Base-by-base conservation (phyloP, 2,113 vertebrate genomes). In the Mustela lutreola region DNA sequence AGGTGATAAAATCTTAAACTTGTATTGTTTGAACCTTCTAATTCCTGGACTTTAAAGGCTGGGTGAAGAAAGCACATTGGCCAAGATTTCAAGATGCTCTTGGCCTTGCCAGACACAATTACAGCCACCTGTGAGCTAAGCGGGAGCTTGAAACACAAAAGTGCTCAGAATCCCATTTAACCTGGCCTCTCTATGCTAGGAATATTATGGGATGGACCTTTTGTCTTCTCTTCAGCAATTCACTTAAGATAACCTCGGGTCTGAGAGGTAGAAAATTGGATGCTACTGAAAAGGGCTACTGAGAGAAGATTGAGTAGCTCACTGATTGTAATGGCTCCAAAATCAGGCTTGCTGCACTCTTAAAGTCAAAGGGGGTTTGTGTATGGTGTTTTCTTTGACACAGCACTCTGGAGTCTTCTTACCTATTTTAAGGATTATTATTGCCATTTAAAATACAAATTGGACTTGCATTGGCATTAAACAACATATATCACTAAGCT, bases 291-390 rank as follows among this genome's bases (percentile, higher is more conserved):
- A 89, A 94, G 91, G 88, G 85, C 87, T 63, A n/a, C 31, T 33
- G 84, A 85, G 90, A 92, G 76, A 83, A 50, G 18, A 36, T 36
- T 80, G 79, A 97, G 97, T 45, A 33, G 63, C 33, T 88, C 93
- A 58, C 88, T 98, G 97, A 98, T 98, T 98, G 33, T 96, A 97
- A 97, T 96, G 94, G 76, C 88, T 88, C 83, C 78, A 31, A 87
- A 96, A 97, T 89, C 96, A 94, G 67, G 39, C 70, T 15, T 50
- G 36, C 67, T 26, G 36, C 21, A 24, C 36, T 76, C 88, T 76
- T 15, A 18, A 60, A 65, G 90, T 50, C 95, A 71, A 60, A 39
- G 22, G 4, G 16, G 0, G 1, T 3, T 0, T 50, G n/a, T 21
- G 33, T 36, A 19, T 39, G 67, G 24, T 95, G 71, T 86, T 96